Base-by-base conservation (phyloP, 2,113 vertebrate species). In the Ictalurus punctatus region DNA sequence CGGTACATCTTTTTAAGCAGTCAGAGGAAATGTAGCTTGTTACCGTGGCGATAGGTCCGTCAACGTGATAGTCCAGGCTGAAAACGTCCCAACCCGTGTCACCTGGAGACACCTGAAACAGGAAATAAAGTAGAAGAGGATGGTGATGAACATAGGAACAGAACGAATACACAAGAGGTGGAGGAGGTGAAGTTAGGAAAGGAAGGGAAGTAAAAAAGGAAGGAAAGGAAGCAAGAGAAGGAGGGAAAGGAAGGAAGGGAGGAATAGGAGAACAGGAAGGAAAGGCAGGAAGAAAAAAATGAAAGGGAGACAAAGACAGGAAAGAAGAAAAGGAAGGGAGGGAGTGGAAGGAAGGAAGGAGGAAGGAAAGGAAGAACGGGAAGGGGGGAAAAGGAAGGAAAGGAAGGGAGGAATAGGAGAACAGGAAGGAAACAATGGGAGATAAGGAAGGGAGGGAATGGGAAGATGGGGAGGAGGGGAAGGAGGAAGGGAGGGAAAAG, bases 71-170 rank as follows among this genome's bases (percentile, higher is more conserved):
- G 91, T 99, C 98, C 89, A 99, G 95, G 90, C 98, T 99, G 94
- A 99, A 99, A 67, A 99, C 98, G 76, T 99, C 98, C 98, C 98
- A 99, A 23, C 98, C 98, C 1, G 98, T 99, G 90, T 99, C 98
- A 19, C 98, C 98, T 27, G 98, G 97, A 89, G 98, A 99, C n/a
- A 99, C 98, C 98, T 99, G 78, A 0, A 79, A 10, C 6, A 83
- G 34, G 27, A 48, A 81, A 82, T 3, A 87, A 8, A 61, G 14
- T 2, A 37, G 27, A 10, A 83, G 1, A 76, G 37, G 69, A 44
- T 1, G 23, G 73, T 44, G 73, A 76, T 44, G 37, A 76, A 76
- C 37, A 76, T 17, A 1, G 7, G 48, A 56, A 13, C 12, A 56
- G 73, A 76, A 40, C 37, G 4, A 40, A 10, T 4, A 74, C 19